These are phyloP conservation scores for Lamproptera curius DNA, from an alignment of 2,888 invertebrate genomes.

Conservation along the genomic window DNA sequence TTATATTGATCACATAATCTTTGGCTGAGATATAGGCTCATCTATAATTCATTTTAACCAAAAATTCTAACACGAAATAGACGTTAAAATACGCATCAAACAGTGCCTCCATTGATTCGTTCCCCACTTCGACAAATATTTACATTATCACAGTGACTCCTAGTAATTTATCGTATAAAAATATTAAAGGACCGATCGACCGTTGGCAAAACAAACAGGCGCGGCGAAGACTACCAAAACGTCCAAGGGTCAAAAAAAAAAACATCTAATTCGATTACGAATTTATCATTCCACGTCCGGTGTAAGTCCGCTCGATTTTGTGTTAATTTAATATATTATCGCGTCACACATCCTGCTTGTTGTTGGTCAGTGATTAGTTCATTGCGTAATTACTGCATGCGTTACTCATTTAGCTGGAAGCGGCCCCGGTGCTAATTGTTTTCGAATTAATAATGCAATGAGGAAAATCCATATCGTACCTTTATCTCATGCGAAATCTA, in stretches of 20 bases:
- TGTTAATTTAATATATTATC: slow-evolving; percentile 46
- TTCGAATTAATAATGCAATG: not conserved
- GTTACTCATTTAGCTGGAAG: slow-evolving; percentile 30
- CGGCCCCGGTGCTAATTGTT: slow-evolving; percentile 21
- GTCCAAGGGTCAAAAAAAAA: slow-evolving; percentile 22
- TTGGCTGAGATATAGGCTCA: no score
- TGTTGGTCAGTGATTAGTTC: slow-evolving; percentile 47
- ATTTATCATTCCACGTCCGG: slow-evolving; percentile 52
- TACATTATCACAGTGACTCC: slow-evolving; percentile 39
- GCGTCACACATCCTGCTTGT: slow-evolving; percentile 48
- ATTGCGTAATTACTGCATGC: slow-evolving; percentile 28
- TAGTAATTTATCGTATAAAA: slow-evolving; percentile 50
- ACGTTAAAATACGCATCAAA: no score
- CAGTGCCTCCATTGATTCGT: slow-evolving; percentile 17
- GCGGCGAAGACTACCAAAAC: slow-evolving; percentile 31
- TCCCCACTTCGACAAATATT: slow-evolving; percentile 43
- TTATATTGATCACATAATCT: no score
- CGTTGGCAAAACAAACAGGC: slow-evolving; percentile 57
- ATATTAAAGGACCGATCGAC: slow-evolving; percentile 52
- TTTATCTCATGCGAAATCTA: no score
- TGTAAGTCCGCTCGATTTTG: slow-evolving; percentile 32
- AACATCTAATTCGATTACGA: slow-evolving; percentile 39
- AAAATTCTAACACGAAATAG: no score
- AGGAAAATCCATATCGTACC: slow-evolving; percentile 5
- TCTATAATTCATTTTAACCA: no score